Evolutionary conservation across 2,888 invertebrate genomes (phyloP).

Genomic region (Spisula solida): DNA sequence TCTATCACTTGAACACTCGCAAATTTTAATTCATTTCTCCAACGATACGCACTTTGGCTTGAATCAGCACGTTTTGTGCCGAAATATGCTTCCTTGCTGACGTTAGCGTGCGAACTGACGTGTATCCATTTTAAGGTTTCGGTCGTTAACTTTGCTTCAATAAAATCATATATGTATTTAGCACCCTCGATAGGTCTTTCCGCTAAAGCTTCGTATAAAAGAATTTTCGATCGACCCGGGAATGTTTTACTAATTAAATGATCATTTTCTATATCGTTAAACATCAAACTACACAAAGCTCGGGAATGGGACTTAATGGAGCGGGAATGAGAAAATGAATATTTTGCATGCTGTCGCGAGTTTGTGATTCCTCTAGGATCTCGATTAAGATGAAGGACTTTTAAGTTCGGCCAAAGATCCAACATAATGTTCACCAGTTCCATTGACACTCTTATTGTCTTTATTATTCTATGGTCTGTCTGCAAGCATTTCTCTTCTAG

Average conservation of each 20-base stretch:
- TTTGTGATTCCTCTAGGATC: slow-evolving; percentile 51
- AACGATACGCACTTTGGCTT: slow-evolving; percentile 11
- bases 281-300: slow-evolving; percentile 35
- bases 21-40: background rate
- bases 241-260: background rate
- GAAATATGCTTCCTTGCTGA: too few species aligned
- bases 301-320: slow-evolving; percentile 2
- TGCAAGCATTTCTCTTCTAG: slow-evolving; percentile 13
- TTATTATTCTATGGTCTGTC: slow-evolving; percentile 30
- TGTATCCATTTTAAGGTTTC: background rate
- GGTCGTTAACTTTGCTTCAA: background rate
- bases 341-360: background rate
- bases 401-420: slow-evolving; percentile 40
- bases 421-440: slow-evolving; percentile 25
- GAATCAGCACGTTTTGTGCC: slow-evolving; percentile 11
- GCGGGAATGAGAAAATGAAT: background rate
- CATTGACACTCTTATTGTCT: slow-evolving; percentile 45
- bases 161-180: slow-evolving; percentile 36
- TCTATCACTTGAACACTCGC: slow-evolving; percentile 26
- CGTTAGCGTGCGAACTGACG: slow-evolving; percentile 5
- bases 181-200: slow-evolving; percentile 27
- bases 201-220: slow-evolving; percentile 43
- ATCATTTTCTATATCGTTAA: background rate
- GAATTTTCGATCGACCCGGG: background rate
- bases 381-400: slow-evolving; percentile 44